A percentile compares a stretch with the other conserved stretches of the same genome.
Evolutionary conservation across 1,140 invertebrate species (phyloP).

Genomic region (Brachionus rotundiformis): DNA sequence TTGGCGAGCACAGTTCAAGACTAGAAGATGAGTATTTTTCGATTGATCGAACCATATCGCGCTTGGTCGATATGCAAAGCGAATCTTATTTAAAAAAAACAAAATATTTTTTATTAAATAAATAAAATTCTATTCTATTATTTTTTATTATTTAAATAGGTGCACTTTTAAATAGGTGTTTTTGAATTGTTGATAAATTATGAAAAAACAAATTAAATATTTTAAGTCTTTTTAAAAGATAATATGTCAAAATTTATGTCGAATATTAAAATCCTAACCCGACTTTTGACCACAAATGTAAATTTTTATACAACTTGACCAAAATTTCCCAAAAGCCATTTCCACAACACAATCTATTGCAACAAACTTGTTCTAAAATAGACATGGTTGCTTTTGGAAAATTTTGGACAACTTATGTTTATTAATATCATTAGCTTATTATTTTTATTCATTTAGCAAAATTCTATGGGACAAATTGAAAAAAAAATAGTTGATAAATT

Average conservation of each 20-base stretch:
- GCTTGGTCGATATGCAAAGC: conserved; percentile 92
- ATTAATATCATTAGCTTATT: not conserved
- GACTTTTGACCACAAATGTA: conserved; percentile 15
- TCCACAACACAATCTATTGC: no score
- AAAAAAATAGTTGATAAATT: conserved; percentile 13
- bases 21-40: conserved; percentile 86
- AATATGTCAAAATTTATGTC: not conserved
- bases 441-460: not conserved
- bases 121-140: not conserved
- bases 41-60: conserved; percentile 85
- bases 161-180: conserved; percentile 1
- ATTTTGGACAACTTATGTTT: no score
- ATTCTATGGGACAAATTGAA: not conserved
- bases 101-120: conserved; percentile 11
- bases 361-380: no score
- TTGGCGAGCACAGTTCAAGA: not conserved
- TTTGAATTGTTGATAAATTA: not conserved
- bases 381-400: no score
- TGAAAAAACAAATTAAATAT: no score
- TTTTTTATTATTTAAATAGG: conserved; percentile 28
- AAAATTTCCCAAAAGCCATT: no score
- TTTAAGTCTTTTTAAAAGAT: no score
- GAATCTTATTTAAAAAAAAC: conserved; percentile 72
- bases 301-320: no score
- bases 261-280: not conserved